Base-by-base conservation (phyloP, 2,113 vertebrate genomes). In the Oostethus manadensis region DNA sequence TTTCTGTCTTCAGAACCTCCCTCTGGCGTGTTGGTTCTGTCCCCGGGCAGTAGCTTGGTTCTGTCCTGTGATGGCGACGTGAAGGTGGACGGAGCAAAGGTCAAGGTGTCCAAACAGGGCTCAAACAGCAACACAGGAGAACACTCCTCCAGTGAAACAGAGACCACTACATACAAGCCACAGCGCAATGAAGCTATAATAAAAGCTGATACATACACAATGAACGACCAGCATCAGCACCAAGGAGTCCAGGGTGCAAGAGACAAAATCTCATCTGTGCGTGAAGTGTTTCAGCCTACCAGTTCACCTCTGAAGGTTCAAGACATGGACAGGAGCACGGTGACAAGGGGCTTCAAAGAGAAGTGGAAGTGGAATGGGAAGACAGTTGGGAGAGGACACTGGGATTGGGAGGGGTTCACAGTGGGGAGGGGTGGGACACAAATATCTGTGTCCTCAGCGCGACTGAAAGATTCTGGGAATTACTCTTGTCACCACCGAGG, bases 401-500 rank as follows among this genome's bases (percentile, higher is more conserved):
- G 58, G 48, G 66, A 58, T 6, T 38, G 42, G 38, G 58, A 75
- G 17, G 51, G 20, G 14, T 11, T 71, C 10, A 10, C 0, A 9
- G 42, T 68, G 17, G 42, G 50, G 7, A 59, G n/a, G 17, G 60
- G 18, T 1, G 73, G 68, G 10, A 40, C 54, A 1, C 6, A 14
- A 2, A 74, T 92, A 46, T 73, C 58, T 38, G 74, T 90, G 47
- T 29, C 56, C 35, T 53, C 75, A 5, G 62, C 86, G 11, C 70
- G 22, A 14, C 16, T 22, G 46, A 42, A 23, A 0, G 77, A 89
- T 67, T 74, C 81, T 10, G 90, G 88, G 18, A 88, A 60, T 57
- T 92, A 89, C 82, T 72, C 68, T 2, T 92, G 90, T 73, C 72
- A 84, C 45, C 44, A 69, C 46, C 70, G 54, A 61, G 81, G 70